These are phyloP conservation scores for Cyanoramphus novaezelandiae DNA, from an alignment of 2,113 vertebrate species.

Conservation along the genomic window DNA sequence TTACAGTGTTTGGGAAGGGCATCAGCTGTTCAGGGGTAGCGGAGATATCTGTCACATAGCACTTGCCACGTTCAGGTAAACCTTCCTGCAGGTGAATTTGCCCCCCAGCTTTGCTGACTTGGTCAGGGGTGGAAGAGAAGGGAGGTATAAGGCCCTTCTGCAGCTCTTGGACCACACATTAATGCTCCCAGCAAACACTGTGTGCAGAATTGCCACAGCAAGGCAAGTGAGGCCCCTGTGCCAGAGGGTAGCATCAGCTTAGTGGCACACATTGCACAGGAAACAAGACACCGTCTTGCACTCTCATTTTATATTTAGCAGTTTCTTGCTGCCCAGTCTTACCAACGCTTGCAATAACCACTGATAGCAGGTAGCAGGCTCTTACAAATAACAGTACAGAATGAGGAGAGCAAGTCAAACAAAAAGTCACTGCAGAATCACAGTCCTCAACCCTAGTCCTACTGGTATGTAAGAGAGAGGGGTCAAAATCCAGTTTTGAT, in stretches of 20 bases:
- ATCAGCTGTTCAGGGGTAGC: background rate
- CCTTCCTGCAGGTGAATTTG: background rate
- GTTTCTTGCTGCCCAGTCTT: background rate
- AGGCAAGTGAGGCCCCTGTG: fast-evolving
- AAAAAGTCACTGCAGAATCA: background rate
- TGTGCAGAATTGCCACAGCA: background rate
- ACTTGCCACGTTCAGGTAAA: background rate
- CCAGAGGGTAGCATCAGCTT: background rate
- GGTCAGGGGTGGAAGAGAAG: background rate
- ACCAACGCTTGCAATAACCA: background rate
- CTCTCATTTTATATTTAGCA: background rate
- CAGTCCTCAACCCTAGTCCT: background rate
- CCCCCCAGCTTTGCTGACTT: background rate
- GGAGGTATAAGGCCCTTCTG: background rate
- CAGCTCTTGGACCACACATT: background rate
- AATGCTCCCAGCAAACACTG: background rate
- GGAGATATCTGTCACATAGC: background rate
- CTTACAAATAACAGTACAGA: background rate
- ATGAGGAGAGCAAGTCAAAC: background rate
- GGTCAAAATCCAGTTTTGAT: background rate
- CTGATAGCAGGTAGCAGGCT: background rate
- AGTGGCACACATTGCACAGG: fast-evolving
- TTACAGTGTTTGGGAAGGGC: background rate
- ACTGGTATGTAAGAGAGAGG: background rate
- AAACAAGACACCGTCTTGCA: background rate